Conservation (phyloP, 2,797 vertebrate genomes). For the Lacerta viridis region DNA sequence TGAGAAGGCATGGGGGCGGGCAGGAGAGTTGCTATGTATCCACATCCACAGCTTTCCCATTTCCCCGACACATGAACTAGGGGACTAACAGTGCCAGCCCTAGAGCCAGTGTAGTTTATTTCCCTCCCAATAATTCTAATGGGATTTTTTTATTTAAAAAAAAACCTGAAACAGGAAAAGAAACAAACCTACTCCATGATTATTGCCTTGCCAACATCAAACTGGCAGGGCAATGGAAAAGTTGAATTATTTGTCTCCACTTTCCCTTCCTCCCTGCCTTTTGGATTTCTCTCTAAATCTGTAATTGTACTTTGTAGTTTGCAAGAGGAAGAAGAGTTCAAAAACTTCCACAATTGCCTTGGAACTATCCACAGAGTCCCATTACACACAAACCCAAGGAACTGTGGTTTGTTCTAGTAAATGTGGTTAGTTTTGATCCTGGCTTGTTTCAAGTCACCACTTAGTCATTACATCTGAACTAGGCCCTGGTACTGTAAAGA, state of each 20-base stretch:
- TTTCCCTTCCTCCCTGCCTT: not conserved
- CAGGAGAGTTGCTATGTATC: too few relatives aligned
- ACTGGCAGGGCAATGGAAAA: not conserved
- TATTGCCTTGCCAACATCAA: too few relatives aligned
- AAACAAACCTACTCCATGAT: too few relatives aligned
- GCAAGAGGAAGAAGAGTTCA: not conserved
- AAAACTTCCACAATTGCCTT: not conserved
- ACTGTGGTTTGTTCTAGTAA: not conserved
- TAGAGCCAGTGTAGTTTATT: too few relatives aligned
- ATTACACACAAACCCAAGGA: not conserved
- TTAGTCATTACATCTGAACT: not conserved
- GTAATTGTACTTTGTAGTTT: not conserved
- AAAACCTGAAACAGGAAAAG: too few relatives aligned
- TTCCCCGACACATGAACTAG: too few relatives aligned
- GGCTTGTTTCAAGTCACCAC: not conserved
- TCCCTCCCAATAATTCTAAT: too few relatives aligned
- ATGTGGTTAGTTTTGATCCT: not conserved
- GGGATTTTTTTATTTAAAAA: too few relatives aligned
- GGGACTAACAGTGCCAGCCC: too few relatives aligned
- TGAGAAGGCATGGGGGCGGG: too few relatives aligned
- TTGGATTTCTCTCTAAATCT: not conserved
- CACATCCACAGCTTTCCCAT: too few relatives aligned
- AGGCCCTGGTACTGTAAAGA: not conserved
- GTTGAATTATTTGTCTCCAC: too few relatives aligned
- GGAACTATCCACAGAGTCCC: not conserved